Percentiles rank a stretch among this genome's conserved stretches.
Conservation (phyloP, 1,140 invertebrate species). For the Trinorchestia longiramus region DNA sequence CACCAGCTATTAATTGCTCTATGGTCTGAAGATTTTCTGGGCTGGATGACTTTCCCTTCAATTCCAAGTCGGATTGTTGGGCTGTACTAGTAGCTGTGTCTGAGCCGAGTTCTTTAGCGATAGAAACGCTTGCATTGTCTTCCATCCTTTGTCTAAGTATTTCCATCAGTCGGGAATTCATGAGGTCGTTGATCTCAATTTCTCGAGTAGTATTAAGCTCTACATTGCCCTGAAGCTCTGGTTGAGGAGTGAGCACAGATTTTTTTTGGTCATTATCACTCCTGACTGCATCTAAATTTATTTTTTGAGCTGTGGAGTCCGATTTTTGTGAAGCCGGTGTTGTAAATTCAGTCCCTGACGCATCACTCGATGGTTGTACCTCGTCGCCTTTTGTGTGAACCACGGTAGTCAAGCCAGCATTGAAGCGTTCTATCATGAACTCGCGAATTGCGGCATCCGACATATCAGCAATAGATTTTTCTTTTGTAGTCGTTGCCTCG, state of each 20-base stretch:
- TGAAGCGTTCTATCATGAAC: slow-evolving; percentile 32
- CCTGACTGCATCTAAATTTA: background rate
- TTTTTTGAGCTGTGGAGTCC: background rate
- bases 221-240: background rate
- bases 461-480: background rate
- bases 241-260: background rate
- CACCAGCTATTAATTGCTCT: slow-evolving; percentile 9
- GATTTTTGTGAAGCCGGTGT: background rate
- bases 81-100: background rate
- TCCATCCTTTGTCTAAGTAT: background rate
- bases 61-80: background rate
- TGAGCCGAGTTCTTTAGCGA: background rate
- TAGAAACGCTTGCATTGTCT: background rate
- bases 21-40: background rate
- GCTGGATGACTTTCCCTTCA: background rate
- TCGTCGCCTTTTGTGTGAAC: background rate
- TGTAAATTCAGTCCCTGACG: background rate
- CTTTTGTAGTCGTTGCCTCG: background rate
- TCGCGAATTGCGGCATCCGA: background rate
- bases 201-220: background rate
- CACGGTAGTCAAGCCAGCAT: background rate
- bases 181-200: background rate
- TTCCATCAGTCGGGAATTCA: background rate
- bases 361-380: background rate
- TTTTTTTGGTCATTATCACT: background rate